Evolutionary conservation across 2,888 invertebrate genomes (phyloP).

Genomic region (Autographa gamma): DNA sequence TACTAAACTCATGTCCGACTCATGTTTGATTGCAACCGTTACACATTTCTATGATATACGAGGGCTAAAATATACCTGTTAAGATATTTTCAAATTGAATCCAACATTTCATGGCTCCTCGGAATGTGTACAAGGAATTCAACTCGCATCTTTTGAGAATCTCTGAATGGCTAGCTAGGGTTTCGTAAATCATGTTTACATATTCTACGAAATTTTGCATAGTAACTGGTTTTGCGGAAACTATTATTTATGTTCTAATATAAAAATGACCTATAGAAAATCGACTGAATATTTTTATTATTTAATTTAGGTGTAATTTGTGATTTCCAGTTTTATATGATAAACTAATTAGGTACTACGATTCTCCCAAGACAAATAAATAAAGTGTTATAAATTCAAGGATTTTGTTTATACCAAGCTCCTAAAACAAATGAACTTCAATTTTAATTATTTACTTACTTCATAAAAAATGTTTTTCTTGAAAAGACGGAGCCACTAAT

Average conservation of each 20-base stretch:
- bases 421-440: not conserved
- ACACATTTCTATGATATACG: constrained; percentile 17
- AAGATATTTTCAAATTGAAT: constrained; percentile 64
- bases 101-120: constrained; percentile 60
- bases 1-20: constrained; percentile 5
- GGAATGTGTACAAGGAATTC: constrained; percentile 61
- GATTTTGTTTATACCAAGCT: not conserved
- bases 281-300: not conserved
- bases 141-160: constrained; percentile 63
- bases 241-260: not conserved
- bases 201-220: constrained; percentile 15
- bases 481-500: not conserved
- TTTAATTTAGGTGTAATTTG: constrained; percentile 5
- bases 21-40: constrained; percentile 26
- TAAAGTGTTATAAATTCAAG: not conserved
- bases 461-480: not conserved
- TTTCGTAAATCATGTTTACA: constrained; percentile 59
- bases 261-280: not conserved
- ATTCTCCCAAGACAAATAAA: not conserved
- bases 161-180: constrained; percentile 48
- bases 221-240: constrained; percentile 21
- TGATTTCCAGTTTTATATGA: not conserved
- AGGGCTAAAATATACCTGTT: constrained; percentile 53
- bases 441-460: not conserved
- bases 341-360: too few species aligned